phyloP scores from a whole-genome alignment of 2,113 vertebrate genomes.

The Leiothrix lutea region DNA sequence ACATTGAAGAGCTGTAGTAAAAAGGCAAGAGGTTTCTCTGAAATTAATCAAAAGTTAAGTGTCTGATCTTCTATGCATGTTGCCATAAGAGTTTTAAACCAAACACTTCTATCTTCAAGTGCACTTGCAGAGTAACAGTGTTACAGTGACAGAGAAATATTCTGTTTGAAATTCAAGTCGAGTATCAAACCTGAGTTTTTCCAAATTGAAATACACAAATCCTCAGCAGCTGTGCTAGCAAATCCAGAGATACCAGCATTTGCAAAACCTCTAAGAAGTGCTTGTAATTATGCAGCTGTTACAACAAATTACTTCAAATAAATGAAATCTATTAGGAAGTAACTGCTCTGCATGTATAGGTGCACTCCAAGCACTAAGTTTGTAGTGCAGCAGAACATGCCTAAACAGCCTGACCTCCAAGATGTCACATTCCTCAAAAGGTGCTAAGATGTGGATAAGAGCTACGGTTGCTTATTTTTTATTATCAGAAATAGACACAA shows the following conservation, averaged over 20 bases:
- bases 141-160: not conserved
- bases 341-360: not conserved
- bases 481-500: not conserved
- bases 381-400: not conserved
- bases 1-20: not conserved
- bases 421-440: not conserved
- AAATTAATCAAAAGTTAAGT: not conserved
- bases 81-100: not conserved
- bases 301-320: not conserved
- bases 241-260: not conserved
- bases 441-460: not conserved
- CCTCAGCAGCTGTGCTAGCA: not conserved
- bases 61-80: not conserved
- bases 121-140: not conserved
- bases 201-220: not conserved
- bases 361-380: not conserved
- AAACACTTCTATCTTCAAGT: not conserved
- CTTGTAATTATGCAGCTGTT: not conserved
- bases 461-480: not conserved
- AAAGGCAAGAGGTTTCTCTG: not conserved
- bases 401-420: not conserved
- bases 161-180: not conserved
- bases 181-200: not conserved
- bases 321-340: not conserved
- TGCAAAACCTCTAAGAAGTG: not conserved